Evolutionary conservation across 2,797 vertebrate species (phyloP).

Genomic region (Fundulus diaphanus): DNA sequence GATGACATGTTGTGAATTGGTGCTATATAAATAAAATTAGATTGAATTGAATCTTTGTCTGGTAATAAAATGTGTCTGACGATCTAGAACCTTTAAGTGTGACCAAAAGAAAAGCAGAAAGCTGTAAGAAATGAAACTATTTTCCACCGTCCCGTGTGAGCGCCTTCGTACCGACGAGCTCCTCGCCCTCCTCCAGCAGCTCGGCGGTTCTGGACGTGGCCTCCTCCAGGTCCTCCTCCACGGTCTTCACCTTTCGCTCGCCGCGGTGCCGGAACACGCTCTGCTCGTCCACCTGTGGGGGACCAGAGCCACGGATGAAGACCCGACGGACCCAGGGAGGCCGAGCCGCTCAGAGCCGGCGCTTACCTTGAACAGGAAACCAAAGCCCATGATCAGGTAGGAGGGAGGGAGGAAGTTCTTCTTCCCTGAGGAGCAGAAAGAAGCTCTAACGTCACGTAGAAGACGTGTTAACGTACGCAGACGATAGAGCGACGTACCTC

Average conservation of each 20-base stretch:
- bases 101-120: not conserved
- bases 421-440: constrained; percentile 84
- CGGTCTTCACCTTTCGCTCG: constrained; percentile 90
- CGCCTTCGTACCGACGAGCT: constrained; percentile 84
- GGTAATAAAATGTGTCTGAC: not conserved
- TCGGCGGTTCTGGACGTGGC: constrained; percentile 83
- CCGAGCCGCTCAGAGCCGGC: not conserved
- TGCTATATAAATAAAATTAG: too few relatives aligned
- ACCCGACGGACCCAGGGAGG: not conserved
- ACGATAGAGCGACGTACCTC: constrained; percentile 81
- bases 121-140: too few relatives aligned
- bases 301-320: not conserved
- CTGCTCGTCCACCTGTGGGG: constrained; percentile 90
- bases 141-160: too few relatives aligned
- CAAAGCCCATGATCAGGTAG: constrained; percentile 98
- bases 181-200: constrained; percentile 86
- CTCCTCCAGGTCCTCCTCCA: constrained; percentile 91
- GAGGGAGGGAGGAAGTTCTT: constrained; percentile 98
- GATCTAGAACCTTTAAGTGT: not conserved
- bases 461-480: not conserved
- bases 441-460: too few relatives aligned
- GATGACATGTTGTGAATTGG: too few relatives aligned
- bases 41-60: too few relatives aligned
- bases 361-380: constrained; percentile 96
- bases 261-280: constrained; percentile 90